Percentiles rank a stretch among this genome's conserved stretches.
Evolutionary conservation across 1,140 invertebrate genomes (phyloP).

Genomic region (Scylla paramamosain): DNA sequence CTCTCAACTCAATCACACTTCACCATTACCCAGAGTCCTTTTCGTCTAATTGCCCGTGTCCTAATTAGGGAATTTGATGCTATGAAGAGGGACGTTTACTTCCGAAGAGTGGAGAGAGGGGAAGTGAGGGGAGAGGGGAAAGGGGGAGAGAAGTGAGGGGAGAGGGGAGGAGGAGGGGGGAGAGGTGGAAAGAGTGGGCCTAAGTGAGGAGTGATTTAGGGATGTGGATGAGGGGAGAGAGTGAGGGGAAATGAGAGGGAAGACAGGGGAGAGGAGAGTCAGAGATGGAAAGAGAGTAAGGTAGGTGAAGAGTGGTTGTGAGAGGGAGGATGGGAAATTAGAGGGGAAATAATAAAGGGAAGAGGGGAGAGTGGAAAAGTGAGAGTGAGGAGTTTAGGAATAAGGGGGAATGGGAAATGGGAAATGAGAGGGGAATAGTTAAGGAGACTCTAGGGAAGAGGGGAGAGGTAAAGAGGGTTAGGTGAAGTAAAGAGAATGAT

Average conservation of each 20-base stretch:
- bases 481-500: not conserved
- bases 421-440: not conserved
- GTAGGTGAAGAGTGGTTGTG: not conserved
- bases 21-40: not conserved
- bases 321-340: not conserved
- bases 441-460: not conserved
- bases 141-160: not conserved
- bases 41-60: constrained; percentile 45
- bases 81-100: constrained; percentile 54
- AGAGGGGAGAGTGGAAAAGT: no score
- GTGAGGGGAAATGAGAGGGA: not conserved
- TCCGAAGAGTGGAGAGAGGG: not conserved
- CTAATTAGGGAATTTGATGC: constrained; percentile 54
- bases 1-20: constrained; percentile 32
- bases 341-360: no score
- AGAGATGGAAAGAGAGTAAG: not conserved
- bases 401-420: not conserved
- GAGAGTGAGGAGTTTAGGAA: no score
- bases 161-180: not conserved
- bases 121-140: not conserved
- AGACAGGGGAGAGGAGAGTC: not conserved
- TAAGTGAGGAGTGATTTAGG: not conserved
- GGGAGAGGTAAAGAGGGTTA: not conserved
- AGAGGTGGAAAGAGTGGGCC: not conserved
- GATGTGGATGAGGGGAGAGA: not conserved